Conservation (phyloP, 1,140 invertebrate species). For the Drosophila hydei region DNA sequence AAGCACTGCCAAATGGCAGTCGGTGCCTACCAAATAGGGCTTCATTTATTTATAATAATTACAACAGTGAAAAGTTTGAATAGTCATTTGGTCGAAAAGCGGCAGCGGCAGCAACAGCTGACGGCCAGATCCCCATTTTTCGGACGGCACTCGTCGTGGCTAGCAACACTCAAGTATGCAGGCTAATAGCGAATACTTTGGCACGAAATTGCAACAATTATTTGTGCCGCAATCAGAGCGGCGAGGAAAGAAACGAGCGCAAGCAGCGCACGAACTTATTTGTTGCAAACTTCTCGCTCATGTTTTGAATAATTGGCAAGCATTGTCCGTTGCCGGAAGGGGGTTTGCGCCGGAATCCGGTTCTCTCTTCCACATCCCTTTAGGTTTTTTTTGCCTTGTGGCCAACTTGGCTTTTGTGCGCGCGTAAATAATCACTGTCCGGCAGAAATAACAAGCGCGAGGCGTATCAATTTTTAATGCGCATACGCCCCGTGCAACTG, state of each 20-base stretch:
- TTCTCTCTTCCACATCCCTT: too few species aligned
- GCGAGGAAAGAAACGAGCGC: background rate
- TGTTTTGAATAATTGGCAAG: constrained; percentile 38
- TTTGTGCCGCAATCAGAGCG: constrained; percentile 54
- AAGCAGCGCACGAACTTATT: background rate
- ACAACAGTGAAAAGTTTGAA: constrained; percentile 80
- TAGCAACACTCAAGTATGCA: constrained; percentile 61
- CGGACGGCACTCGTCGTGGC: constrained; percentile 11
- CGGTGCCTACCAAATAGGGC: constrained; percentile 67
- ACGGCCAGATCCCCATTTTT: background rate
- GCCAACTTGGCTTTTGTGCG: constrained; percentile 12
- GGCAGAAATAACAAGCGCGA: constrained; percentile 35
- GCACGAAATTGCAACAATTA: constrained; percentile 73
- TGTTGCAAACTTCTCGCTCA: constrained; percentile 10
- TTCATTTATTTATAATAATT: constrained; percentile 83
- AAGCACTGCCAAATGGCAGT: constrained; percentile 24
- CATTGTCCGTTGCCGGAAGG: constrained; percentile 8
- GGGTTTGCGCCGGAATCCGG: too few species aligned
- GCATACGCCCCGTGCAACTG: constrained; percentile 35
- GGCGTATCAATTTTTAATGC: constrained; percentile 64
- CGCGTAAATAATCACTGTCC: constrained; percentile 25
- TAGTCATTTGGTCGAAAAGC: constrained; percentile 65
- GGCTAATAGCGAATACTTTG: constrained; percentile 64
- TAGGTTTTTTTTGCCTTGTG: constrained; percentile 1
- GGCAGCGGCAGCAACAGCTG: constrained; percentile 26